Base-by-base conservation (phyloP, 2,888 invertebrate genomes). In the Sialis fuliginosa region DNA sequence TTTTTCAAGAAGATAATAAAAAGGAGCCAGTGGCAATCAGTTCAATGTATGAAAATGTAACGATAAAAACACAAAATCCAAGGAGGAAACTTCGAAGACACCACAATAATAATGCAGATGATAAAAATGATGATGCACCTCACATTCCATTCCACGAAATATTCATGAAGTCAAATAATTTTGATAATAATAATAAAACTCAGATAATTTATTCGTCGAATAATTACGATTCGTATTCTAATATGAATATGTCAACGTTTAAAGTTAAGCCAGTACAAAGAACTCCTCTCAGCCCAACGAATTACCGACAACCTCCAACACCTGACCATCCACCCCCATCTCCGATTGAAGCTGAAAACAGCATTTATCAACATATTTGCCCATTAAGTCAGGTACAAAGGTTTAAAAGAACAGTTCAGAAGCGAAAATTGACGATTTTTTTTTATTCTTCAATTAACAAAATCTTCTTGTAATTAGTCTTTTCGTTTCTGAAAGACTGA, bases 321-420 rank as follows among this genome's bases (percentile, higher is more conserved):
- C 92, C 92, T 0, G 91, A 92, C 56, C 91, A 91, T 67, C 91
- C 92, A 4, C 92, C 93, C 2, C 93, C 93, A 0, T 82, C 89
- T 7, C 89, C 92, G 4, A 74, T 77, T 57, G 88, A 90, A 55
- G 92, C 93, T 0, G 86, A 89, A 65, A 79, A 78, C 64, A 81
- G 84, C 58, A 93, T 93, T 57, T 85, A 89, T 60, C 86, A 89
- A 61, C 77, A 87, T 65, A 91, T 93, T 58, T 75, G 88, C 58
- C 90, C 90, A 13, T 66, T 89, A 49, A 88, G 87, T 69, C 87
- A 89, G 82, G 91, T 91, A 41, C 4, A 35, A 3, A 4, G 10
- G 9, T 35, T n/a, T 10, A 3, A 4, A 2, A 22, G 22, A 22
- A 22, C 4, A 22, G 22, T 22, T 4, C 22, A 22, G 22, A 22